Evolutionary conservation across 2,888 invertebrate species (phyloP).

Genomic region (Barypeithes pellucidus): DNA sequence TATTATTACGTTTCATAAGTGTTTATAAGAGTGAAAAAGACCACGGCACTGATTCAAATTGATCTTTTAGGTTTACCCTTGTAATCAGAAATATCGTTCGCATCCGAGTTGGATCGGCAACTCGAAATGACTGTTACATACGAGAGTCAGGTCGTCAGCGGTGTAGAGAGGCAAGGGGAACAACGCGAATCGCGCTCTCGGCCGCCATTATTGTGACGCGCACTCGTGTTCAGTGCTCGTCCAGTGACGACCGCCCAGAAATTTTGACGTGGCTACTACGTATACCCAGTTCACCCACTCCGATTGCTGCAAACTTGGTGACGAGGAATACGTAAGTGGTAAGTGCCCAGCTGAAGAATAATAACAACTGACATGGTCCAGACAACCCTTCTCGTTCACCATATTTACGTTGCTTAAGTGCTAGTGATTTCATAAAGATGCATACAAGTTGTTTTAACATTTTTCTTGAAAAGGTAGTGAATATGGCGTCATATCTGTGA

Average conservation of each 20-base stretch:
- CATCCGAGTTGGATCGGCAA: neutral
- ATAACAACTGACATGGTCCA: conserved; percentile 75
- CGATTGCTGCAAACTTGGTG: conserved; percentile 94
- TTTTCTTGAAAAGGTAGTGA: conserved; percentile 69
- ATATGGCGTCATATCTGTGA: conserved; percentile 71
- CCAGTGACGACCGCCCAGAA: conserved; percentile 89
- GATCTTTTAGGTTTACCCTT: conserved; percentile 15
- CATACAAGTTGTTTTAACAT: conserved; percentile 63
- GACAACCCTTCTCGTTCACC: conserved; percentile 62
- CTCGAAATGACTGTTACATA: conserved; percentile 27
- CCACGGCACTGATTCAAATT: neutral
- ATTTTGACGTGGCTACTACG: conserved; percentile 95
- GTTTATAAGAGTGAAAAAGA: too few relatives aligned
- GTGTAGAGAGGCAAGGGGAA: conserved; percentile 44
- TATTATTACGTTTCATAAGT: too few relatives aligned
- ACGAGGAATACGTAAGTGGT: conserved; percentile 96
- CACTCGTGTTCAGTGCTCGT: conserved; percentile 82
- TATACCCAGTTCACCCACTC: conserved; percentile 94
- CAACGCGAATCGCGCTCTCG: conserved; percentile 71
- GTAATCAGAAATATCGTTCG: conserved; percentile 3
- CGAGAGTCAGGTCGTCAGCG: neutral
- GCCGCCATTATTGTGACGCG: conserved; percentile 86
- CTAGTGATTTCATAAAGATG: conserved; percentile 71
- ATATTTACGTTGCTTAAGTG: conserved; percentile 47
- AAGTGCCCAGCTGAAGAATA: conserved; percentile 82